Conservation (phyloP, 2,888 invertebrate species). For the Ceriagrion tenellum region DNA sequence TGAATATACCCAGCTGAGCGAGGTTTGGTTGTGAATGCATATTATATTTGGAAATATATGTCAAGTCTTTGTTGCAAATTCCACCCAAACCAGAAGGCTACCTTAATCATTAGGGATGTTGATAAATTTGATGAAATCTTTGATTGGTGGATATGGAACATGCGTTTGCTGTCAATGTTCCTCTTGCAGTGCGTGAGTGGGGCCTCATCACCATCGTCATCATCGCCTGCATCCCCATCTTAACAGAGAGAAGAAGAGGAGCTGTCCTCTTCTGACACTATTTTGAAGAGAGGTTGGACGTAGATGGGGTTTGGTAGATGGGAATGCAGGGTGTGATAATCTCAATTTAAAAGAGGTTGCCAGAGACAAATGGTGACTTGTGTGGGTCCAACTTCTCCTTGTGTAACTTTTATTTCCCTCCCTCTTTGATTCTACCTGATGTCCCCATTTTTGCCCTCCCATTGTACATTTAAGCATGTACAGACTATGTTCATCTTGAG, state of each 20-base stretch:
- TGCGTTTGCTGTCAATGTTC: slow-evolving; percentile 55
- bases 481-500: background rate
- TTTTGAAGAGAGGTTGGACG: slow-evolving; percentile 44
- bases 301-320: slow-evolving; percentile 13
- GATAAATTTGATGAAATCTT: background rate
- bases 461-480: background rate
- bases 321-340: slow-evolving; percentile 42
- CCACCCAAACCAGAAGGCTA: slow-evolving; percentile 48
- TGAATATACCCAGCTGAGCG: too few species aligned
- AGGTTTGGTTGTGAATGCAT: background rate
- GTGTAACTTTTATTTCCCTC: background rate
- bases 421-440: background rate
- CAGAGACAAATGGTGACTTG: slow-evolving; percentile 33
- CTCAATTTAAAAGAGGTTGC: slow-evolving; percentile 32
- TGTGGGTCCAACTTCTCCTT: slow-evolving; percentile 43
- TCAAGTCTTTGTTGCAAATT: background rate
- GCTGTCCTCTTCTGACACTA: slow-evolving; percentile 50
- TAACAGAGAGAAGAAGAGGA: slow-evolving; percentile 64
- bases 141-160: slow-evolving; percentile 1
- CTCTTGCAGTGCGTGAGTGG: slow-evolving; percentile 61
- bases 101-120: background rate
- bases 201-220: slow-evolving; percentile 48
- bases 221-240: slow-evolving; percentile 58
- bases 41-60: background rate
- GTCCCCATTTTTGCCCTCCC: background rate